Percentiles rank a stretch among this genome's conserved stretches.
Evolutionary conservation across 1,140 invertebrate genomes (phyloP).

Genomic region (Magallana gigas): DNA sequence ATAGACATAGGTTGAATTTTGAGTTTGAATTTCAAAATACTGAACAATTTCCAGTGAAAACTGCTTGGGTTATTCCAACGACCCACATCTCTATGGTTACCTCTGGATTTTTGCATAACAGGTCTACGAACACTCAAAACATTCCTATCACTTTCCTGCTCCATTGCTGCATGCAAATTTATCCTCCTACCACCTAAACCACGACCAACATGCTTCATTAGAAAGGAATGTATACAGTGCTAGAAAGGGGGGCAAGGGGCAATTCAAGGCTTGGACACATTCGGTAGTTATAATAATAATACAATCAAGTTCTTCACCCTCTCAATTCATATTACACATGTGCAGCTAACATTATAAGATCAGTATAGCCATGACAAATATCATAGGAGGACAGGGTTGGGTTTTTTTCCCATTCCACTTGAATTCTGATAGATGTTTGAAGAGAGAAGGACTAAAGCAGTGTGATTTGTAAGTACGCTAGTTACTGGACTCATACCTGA

Average conservation of each 20-base stretch:
- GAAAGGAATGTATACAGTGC: background rate
- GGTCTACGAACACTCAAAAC: slow-evolving; percentile 35
- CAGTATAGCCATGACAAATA: too few species aligned
- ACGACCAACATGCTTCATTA: slow-evolving; percentile 23
- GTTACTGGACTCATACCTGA: background rate
- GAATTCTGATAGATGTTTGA: background rate
- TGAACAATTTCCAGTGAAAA: slow-evolving; percentile 14
- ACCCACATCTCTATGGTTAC: slow-evolving; percentile 5
- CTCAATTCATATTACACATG: too few species aligned
- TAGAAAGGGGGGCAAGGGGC: background rate
- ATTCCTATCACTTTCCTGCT: slow-evolving; percentile 21
- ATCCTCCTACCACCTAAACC: slow-evolving; percentile 37
- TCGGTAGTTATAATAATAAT: too few species aligned
- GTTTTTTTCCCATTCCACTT: background rate
- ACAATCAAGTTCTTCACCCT: too few species aligned
- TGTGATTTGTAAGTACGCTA: slow-evolving; percentile 6
- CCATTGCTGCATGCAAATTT: slow-evolving; percentile 41
- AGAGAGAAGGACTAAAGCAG: background rate
- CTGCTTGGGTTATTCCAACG: background rate
- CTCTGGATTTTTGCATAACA: slow-evolving; percentile 35
- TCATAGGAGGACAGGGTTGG: too few species aligned
- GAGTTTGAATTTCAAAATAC: background rate
- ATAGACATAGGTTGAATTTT: too few species aligned
- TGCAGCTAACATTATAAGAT: too few species aligned
- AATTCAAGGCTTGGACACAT: background rate